Base-by-base conservation (phyloP, 2,888 invertebrate genomes). In the Gastracanthus pulcherrimus region DNA sequence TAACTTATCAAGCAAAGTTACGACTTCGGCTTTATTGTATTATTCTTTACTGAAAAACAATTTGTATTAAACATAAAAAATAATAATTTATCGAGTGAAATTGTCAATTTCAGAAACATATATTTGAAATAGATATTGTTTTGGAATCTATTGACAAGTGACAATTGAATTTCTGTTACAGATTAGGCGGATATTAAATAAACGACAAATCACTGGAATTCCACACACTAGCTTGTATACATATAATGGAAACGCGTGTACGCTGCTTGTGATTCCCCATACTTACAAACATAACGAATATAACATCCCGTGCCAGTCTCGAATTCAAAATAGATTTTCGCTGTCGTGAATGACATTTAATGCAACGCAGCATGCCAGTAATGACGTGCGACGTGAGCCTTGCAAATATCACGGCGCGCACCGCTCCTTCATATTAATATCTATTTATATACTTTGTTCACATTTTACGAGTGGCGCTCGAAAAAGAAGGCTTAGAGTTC, bases 381-480 rank as follows among this genome's bases (percentile, higher is more conserved):
- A 83, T 81, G 81, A 83, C 80, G 82, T 83, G 83, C 78, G 81
- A 83, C 83, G 72, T 76, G 83, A 83, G 83, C 83, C 81, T 79
- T 81, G 83, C 83, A 74, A 83, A 83, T 83, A 83, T 83, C 81
- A 58, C 78, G 66, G 36, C 38, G 19, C 23, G 48, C 31, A 29
- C 19, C 60, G n/a, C 74, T 75, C 58, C 55, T 70, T 70, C 79
- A 64, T 81, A 83, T 81, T 79, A 79, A 83, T 81, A 79, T 83
- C 81, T 83, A 81, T 83, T 81, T 81, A 83, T 83, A 83, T 13
- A 83, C 74, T 83, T 83, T 83, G 83, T 83, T 79, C 81, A 36
- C 64, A 41, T 69, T 76, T 76, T 76, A 82, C 76, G 71, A 66
- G 72, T 41, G 72, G 45, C 76, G 71, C 70, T 55, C 70, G 74